These are phyloP conservation scores for Lepidocyrtinus sp. DNA, from an alignment of 2,888 invertebrate genomes.

Conservation along the genomic window DNA sequence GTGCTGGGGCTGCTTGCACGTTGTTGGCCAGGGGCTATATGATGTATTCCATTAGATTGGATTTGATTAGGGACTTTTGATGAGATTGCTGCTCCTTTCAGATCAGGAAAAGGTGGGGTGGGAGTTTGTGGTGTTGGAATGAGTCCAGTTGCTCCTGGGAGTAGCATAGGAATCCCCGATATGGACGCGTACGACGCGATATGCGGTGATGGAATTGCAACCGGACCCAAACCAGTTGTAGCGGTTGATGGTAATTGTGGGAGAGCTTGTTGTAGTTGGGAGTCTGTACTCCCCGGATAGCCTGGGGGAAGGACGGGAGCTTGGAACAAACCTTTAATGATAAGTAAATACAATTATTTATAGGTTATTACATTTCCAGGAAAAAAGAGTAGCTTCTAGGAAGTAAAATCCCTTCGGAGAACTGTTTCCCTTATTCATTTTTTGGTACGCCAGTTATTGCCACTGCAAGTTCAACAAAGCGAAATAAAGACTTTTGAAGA, in stretches of 20 bases:
- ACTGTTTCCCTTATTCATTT: too few species aligned
- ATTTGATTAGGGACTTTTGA: constrained; percentile 27
- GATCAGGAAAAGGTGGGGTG: constrained; percentile 1
- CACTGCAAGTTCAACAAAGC: constrained; percentile 25
- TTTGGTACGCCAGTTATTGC: constrained; percentile 33
- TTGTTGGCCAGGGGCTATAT: background rate
- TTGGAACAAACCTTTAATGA: constrained; percentile 43
- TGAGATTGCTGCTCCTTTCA: constrained; percentile 20
- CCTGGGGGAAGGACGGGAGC: constrained; percentile 46
- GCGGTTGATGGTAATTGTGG: constrained; percentile 28
- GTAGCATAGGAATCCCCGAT: constrained; percentile 26
- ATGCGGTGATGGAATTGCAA: constrained; percentile 9
- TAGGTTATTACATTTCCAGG: background rate
- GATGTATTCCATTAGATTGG: constrained; percentile 20
- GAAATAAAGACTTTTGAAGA: background rate
- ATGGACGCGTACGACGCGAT: background rate
- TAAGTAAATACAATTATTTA: constrained; percentile 9
- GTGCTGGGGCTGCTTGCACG: constrained; percentile 11
- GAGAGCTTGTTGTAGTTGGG: constrained; percentile 14
- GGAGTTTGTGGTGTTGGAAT: background rate
- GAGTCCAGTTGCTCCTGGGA: constrained; percentile 17
- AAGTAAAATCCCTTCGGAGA: too few species aligned
- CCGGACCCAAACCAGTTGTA: constrained; percentile 9
- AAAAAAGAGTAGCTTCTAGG: background rate
- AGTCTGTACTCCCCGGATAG: background rate